Evolutionary conservation across 2,113 vertebrate genomes (phyloP), one percentile per base, ranked within the genome.

Genomic region (Catharus fuscescens): DNA sequence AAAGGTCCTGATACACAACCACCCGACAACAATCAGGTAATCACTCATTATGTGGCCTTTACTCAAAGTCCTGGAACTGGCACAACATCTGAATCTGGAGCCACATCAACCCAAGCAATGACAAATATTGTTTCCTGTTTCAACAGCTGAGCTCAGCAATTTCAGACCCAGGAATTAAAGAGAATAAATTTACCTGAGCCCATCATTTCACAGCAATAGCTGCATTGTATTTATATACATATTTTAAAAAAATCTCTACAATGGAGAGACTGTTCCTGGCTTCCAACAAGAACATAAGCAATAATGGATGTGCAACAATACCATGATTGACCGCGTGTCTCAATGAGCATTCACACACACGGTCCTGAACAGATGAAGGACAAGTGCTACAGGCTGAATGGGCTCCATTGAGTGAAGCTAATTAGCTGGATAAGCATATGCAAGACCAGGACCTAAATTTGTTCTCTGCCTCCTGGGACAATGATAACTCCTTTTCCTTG

Each of bases 341-440:
- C 80, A 88, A 67, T 81, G 47, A 82, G 88, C 92, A 80, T 86
- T 90, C 94, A 92, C 70, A 47, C 23, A 3, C 31, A 1, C 1
- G 18, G 83, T 6, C 80, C 94, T 28, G 80, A 84, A 62, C 80
- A 93, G 91, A 89, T 57, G 91, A 96, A 96, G 94, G 95, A 89
- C 74, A 67, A 96, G 87, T 42, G 73, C 91, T 84, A 64, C 0
- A 32, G 74, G 84, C 78, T 91, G 84, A 95, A 93, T 50, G 84
- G 93, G 82, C 89, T 89, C 47, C 91, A 89, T 82, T 93, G 69
- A 95, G 77, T 17, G 64, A 2, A 91, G 86, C 86, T 92, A 91
- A 94, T 96, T 92, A 95, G 80, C 89, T 84, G 80, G 10, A 87
- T 72, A 85, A 92, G 86, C 80, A 93, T 76, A 96, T 94, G 93